Evolutionary conservation across 2,113 vertebrate species (phyloP).

Genomic region (Cyrtonyx montezumae): DNA sequence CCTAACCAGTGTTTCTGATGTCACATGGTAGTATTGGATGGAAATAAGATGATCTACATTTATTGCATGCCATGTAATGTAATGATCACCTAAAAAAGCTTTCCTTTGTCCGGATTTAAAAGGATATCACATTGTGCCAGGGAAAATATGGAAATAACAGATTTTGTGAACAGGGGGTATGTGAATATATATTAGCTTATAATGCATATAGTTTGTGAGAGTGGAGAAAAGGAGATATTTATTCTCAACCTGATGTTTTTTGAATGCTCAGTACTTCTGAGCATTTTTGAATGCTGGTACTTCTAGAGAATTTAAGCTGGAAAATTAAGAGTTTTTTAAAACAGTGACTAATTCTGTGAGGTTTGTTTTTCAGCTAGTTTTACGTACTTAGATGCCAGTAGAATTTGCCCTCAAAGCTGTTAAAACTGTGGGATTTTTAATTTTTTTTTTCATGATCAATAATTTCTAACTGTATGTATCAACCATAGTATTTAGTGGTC

Average conservation of each 20-base stretch:
- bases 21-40: background rate
- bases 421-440: background rate
- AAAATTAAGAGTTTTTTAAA: background rate
- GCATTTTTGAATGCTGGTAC: background rate
- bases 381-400: background rate
- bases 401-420: background rate
- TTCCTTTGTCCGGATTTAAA: background rate
- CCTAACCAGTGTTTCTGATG: background rate
- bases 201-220: background rate
- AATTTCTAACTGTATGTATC: background rate
- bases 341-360: background rate
- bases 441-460: background rate
- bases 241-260: background rate
- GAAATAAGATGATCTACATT: background rate
- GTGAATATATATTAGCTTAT: background rate
- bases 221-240: background rate
- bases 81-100: background rate
- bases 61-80: background rate
- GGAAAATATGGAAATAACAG: background rate
- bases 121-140: background rate
- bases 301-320: background rate
- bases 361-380: background rate
- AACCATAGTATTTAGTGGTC: background rate
- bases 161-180: background rate
- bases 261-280: background rate